Base-by-base conservation (phyloP, 2,797 vertebrate genomes). In the Coregonus suidteri region DNA sequence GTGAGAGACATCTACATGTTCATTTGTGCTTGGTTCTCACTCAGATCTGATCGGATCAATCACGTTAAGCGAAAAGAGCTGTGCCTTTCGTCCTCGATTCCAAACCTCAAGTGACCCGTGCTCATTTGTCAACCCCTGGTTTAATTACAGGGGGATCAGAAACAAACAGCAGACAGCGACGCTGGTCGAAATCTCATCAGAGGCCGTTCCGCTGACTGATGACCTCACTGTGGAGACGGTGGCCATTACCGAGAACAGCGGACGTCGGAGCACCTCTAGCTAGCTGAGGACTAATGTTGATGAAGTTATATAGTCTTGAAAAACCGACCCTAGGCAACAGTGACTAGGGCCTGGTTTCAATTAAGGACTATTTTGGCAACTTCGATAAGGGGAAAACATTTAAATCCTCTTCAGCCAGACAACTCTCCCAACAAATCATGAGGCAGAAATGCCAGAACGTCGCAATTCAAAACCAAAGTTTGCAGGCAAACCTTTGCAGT, bases 121-220 rank as follows among this genome's bases (percentile, higher is more conserved):
- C 77, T 81, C 80, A 87, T 88, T 89, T 90, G 86, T 92, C 82
- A 85, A 80, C 74, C 80, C 30, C 78, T 85, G 25, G 80, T 82
- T 78, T 87, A 84, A 89, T 89, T 86, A 91, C 78, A 30, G 15
- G 20, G 16, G 80, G 78, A 88, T 88, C 83, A 71, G 77, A 89
- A 83, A 82, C 73, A 86, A 86, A 87, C 14, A 54, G 77, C 16
- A 81, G 85, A 90, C 84, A 83, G 86, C 66, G 20, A 80, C 64
- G 41, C 79, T 71, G 85, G 85, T 85, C 56, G 37, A 90, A 88
- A 84, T 77, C 79, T 89, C 85, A 88, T 86, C 85, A 79, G 75
- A 81, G 74, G 73, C 80, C 16, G 64, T 76, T 83, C 82, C 62
- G 76, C 78, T 91, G 92, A 92, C 89, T 88, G 82, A 91, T 77